phyloP scores from a whole-genome alignment of 2,888 invertebrate species.

The Mactromeris polynyma region DNA sequence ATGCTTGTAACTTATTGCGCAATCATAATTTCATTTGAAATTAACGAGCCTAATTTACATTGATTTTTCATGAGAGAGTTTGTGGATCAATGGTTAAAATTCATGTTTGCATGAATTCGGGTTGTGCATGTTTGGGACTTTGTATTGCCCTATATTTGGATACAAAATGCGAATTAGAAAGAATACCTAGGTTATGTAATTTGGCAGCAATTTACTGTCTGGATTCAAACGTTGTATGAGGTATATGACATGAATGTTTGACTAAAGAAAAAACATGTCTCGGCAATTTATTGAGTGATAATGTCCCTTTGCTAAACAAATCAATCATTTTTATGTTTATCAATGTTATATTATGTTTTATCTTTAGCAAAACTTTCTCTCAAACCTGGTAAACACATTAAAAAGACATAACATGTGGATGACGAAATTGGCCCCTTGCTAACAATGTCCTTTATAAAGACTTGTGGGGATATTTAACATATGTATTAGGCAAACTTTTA shows the following conservation, averaged over 20 bases:
- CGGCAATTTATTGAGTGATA: background rate
- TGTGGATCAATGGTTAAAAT: background rate
- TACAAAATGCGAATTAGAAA: background rate
- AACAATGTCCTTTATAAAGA: background rate
- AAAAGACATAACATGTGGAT: constrained; percentile 37
- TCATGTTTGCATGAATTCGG: background rate
- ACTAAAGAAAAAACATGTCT: background rate
- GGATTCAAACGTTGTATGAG: background rate
- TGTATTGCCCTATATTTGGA: background rate
- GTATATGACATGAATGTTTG: background rate
- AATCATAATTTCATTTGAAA: background rate
- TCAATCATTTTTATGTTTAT: constrained; percentile 31
- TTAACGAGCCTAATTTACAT: background rate
- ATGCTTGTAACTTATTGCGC: background rate
- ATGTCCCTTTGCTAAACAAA: constrained; percentile 22
- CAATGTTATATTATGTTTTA: constrained; percentile 40
- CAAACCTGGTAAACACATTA: constrained; percentile 43
- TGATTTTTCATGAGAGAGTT: background rate
- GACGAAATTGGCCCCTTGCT: background rate
- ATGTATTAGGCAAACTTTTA: background rate
- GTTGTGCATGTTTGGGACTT: background rate
- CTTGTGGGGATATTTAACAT: background rate
- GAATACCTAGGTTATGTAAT: background rate
- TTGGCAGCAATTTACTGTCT: background rate
- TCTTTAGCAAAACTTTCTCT: constrained; percentile 19